Percentiles rank a stretch among this genome's conserved stretches.
Conservation (phyloP, 2,797 vertebrate species). For the Crenichthys baileyi region DNA sequence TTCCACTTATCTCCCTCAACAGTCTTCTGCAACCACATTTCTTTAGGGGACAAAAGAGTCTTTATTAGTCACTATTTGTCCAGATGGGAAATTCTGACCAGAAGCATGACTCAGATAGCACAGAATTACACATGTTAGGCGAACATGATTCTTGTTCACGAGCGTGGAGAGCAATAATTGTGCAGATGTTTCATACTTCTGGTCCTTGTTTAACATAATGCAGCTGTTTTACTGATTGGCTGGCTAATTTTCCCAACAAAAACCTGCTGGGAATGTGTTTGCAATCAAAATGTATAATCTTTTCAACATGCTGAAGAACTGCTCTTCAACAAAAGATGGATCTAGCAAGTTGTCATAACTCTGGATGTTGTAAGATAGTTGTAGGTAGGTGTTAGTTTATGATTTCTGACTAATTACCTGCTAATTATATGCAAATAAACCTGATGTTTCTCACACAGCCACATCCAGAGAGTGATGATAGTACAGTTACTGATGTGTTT, state of each 20-base stretch:
- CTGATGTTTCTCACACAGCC: neutral
- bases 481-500: constrained; percentile 11
- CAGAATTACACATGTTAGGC: constrained; percentile 44
- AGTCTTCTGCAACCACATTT: neutral
- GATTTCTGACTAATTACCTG: constrained; percentile 5
- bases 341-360: constrained; percentile 16
- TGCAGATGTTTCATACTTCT: constrained; percentile 70
- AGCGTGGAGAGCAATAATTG: constrained; percentile 60
- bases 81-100: constrained; percentile 46
- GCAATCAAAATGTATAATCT: constrained; percentile 66
- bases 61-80: constrained; percentile 34
- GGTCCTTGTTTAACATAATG: constrained; percentile 67
- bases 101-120: constrained; percentile 50
- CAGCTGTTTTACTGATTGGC: constrained; percentile 71
- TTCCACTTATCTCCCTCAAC: neutral
- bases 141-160: constrained; percentile 64
- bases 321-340: constrained; percentile 39
- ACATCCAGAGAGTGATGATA: neutral
- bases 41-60: constrained; percentile 6
- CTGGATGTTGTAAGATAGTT: constrained; percentile 2
- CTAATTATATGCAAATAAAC: neutral
- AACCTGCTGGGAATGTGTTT: constrained; percentile 65
- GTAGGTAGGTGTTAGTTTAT: neutral
- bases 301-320: constrained; percentile 47
- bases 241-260: constrained; percentile 63